A percentile compares a stretch with the other conserved stretches of the same genome.
Evolutionary conservation across 2,888 invertebrate genomes (phyloP).

Genomic region (Drosophila conformis): DNA sequence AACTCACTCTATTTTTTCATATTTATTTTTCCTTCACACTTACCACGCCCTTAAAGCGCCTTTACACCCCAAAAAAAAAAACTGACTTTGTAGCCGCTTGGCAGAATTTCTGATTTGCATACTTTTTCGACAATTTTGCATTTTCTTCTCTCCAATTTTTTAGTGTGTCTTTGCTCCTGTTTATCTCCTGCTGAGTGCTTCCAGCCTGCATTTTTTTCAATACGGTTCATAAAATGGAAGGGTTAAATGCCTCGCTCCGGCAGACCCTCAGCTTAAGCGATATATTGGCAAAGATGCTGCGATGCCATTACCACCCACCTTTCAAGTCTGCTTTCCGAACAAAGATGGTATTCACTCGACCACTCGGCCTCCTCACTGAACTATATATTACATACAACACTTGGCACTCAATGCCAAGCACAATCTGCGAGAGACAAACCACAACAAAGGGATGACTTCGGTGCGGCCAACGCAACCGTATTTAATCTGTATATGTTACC

Average conservation of each 20-base stretch:
- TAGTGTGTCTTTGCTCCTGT: slow-evolving; percentile 25
- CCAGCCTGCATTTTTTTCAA: slow-evolving; percentile 27
- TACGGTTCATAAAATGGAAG: slow-evolving; percentile 39
- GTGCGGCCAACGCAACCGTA: slow-evolving; percentile 29
- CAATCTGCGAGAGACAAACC: slow-evolving; percentile 39
- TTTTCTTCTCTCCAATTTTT: slow-evolving; percentile 34
- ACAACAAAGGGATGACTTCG: slow-evolving; percentile 55
- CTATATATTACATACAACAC: slow-evolving; percentile 26
- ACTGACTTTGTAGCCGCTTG: slow-evolving; percentile 43
- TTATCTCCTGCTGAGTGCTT: slow-evolving; percentile 61
- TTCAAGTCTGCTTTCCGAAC: slow-evolving; percentile 3
- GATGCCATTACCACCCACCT: not conserved
- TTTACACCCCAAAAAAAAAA: slow-evolving; percentile 16
- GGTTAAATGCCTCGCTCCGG: slow-evolving; percentile 50
- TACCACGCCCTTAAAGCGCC: slow-evolving; percentile 15
- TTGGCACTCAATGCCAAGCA: slow-evolving; percentile 38
- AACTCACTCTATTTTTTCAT: slow-evolving; percentile 56
- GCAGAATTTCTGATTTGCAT: slow-evolving; percentile 67
- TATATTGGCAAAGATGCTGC: slow-evolving; percentile 26
- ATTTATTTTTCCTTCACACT: slow-evolving; percentile 54
- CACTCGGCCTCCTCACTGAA: slow-evolving; percentile 12
- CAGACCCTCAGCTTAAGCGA: slow-evolving; percentile 23
- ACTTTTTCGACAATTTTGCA: slow-evolving; percentile 74
- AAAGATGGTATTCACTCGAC: slow-evolving; percentile 6
- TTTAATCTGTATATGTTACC: slow-evolving; percentile 32